phyloP scores from a whole-genome alignment of 2,797 vertebrate genomes.

The Cossypha heuglini region DNA sequence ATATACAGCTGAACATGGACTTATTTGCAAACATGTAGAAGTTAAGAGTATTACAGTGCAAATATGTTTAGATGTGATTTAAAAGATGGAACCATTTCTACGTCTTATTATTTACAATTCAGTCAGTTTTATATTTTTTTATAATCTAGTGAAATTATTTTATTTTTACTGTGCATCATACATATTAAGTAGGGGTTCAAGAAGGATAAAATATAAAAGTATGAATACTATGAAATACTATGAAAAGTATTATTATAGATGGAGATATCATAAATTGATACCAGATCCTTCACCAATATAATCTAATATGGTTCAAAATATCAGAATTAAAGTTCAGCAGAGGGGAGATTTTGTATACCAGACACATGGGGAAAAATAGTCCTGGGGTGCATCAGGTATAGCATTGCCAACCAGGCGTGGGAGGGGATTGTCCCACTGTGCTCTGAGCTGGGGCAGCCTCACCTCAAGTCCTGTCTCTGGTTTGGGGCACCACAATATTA shows the following conservation, averaged over 20 bases:
- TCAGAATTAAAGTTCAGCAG: background rate
- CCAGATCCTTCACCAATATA: background rate
- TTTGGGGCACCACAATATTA: background rate
- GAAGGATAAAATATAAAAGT: background rate
- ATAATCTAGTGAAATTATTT: background rate
- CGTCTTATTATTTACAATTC: background rate
- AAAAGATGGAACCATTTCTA: background rate
- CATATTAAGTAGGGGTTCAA: background rate
- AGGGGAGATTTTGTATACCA: background rate
- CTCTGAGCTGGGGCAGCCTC: rapidly evolving
- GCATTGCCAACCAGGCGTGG: rapidly evolving
- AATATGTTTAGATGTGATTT: background rate
- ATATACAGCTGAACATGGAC: background rate
- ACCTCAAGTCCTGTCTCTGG: rapidly evolving
- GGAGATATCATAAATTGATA: background rate
- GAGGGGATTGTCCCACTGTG: background rate
- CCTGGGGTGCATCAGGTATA: background rate
- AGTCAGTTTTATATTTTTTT: background rate
- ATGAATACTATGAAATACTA: background rate
- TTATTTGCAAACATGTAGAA: background rate
- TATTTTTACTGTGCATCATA: background rate
- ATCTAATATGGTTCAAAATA: background rate
- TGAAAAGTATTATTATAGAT: background rate
- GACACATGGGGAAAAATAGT: background rate
- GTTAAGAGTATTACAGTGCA: background rate